These are phyloP conservation scores for Gobio gobio DNA, from an alignment of 2,113 vertebrate genomes.

Conservation along the genomic window DNA sequence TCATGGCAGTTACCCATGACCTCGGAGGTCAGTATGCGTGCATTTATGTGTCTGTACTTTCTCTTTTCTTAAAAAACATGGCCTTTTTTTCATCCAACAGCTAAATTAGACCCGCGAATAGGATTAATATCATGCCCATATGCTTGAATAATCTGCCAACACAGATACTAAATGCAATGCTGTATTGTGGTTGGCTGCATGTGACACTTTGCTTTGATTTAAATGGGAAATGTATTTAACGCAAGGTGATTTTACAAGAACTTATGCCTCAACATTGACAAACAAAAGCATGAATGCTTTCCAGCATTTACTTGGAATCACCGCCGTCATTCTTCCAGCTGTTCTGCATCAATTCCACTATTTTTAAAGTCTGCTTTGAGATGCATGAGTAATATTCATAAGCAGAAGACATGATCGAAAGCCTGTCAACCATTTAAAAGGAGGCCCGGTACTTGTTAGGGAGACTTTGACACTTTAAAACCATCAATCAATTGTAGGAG, in stretches of 20 bases:
- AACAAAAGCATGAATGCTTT: not conserved
- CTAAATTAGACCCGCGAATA: not conserved
- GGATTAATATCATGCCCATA: not conserved
- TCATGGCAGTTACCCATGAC: slow-evolving; percentile 33
- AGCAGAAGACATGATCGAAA: not conserved
- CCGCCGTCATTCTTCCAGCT: slow-evolving; percentile 11
- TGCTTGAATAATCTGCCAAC: not conserved
- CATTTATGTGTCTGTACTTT: slow-evolving; percentile 1
- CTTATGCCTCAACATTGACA: not conserved
- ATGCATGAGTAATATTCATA: slow-evolving; percentile 19
- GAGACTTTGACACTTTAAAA: not conserved
- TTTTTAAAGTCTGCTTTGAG: not conserved
- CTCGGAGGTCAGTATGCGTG: not conserved
- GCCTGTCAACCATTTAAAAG: slow-evolving; percentile 11
- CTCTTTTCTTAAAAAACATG: not conserved
- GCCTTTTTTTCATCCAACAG: not conserved
- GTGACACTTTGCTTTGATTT: slow-evolving; percentile 17
- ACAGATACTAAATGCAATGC: not conserved
- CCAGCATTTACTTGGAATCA: slow-evolving; percentile 8
- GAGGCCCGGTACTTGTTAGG: not conserved
- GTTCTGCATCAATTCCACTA: not conserved
- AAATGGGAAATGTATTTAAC: not conserved
- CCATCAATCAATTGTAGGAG: not conserved
- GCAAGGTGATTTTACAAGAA: not conserved
- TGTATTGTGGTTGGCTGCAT: not conserved